These are phyloP conservation scores for Liasis olivaceus DNA, from an alignment of 2,797 vertebrate species.

Conservation along the genomic window DNA sequence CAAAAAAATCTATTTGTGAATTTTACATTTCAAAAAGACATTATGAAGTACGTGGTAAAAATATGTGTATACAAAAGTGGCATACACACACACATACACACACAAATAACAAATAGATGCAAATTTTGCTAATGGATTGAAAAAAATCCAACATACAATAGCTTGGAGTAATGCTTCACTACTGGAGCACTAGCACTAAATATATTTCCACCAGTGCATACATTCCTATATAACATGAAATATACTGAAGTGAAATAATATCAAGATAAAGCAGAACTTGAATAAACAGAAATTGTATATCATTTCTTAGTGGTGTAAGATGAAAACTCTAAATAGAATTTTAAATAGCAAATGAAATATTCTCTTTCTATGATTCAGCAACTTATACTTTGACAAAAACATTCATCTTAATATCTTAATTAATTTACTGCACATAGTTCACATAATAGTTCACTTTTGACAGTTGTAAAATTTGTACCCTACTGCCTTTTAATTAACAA, in stretches of 20 bases:
- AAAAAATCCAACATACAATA: background rate
- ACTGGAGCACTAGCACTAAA: conserved; percentile 2
- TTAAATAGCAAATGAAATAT: conserved; percentile 12
- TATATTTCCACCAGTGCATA: background rate
- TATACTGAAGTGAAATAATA: conserved; percentile 31
- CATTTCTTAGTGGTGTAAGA: conserved; percentile 19
- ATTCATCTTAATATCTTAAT: conserved; percentile 31
- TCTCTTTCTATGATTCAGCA: conserved; percentile 12
- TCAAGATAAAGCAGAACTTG: background rate
- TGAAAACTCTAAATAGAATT: conserved; percentile 26
- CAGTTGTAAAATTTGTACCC: conserved; percentile 6
- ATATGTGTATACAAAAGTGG: background rate
- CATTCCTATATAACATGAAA: background rate
- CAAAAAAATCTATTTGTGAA: background rate
- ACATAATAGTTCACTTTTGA: background rate
- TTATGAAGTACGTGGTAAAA: background rate
- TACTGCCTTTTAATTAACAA: conserved; percentile 25
- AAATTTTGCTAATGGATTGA: background rate
- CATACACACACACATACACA: background rate
- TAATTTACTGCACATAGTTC: background rate
- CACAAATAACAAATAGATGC: background rate
- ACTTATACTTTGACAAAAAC: conserved; percentile 1
- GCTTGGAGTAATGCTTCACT: background rate
- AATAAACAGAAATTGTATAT: conserved; percentile 20
- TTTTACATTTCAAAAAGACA: background rate